Base-by-base conservation (phyloP, 2,113 vertebrate genomes). In the Ptilorrhoa leucosticta region DNA sequence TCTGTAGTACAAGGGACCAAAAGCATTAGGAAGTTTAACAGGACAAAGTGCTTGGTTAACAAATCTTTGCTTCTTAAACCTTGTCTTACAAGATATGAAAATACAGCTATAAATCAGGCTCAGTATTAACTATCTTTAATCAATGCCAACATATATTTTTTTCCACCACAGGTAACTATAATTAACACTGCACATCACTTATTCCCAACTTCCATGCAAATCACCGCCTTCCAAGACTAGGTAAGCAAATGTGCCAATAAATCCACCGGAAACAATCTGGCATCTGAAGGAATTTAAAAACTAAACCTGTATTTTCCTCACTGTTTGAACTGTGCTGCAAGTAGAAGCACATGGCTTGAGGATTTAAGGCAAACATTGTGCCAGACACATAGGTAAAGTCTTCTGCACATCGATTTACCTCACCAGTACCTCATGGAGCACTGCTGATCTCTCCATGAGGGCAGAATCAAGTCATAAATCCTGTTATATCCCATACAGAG, bases 241-340 rank as follows among this genome's bases (percentile, higher is more conserved):
- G 83, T 54, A 63, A 60, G 80, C 45, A 95, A 96, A 83, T 60
- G 91, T 4, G 15, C 50, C 95, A 91, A 93, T 94, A 96, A 97
- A 98, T 73, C 83, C 42, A 27, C 91, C 58, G 39, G 84, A 78
- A 95, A 96, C 75, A 86, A 95, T 33, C 82, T 56, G 44, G 82
- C 79, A 69, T 65, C 72, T 69, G n/a, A 79, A 84, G 82, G 68
- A 78, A 56, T 64, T 56, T 11, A 5, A 17, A 83, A 97, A 94
- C 87, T 40, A 96, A 95, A 72, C 82, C 83, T 65, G 50, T 68
- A 84, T 63, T 91, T 92, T 93, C 92, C 91, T 58, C 83, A 61
- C 57, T 83, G 56, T 72, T 89, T 50, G 8, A 71, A 39, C 75
- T 31, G 58, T 33, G 84, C 53, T 13, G 5, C 23, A 57, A 73